Evolutionary conservation across 2,888 invertebrate species (phyloP).

Genomic region (Sympetrum striolatum): DNA sequence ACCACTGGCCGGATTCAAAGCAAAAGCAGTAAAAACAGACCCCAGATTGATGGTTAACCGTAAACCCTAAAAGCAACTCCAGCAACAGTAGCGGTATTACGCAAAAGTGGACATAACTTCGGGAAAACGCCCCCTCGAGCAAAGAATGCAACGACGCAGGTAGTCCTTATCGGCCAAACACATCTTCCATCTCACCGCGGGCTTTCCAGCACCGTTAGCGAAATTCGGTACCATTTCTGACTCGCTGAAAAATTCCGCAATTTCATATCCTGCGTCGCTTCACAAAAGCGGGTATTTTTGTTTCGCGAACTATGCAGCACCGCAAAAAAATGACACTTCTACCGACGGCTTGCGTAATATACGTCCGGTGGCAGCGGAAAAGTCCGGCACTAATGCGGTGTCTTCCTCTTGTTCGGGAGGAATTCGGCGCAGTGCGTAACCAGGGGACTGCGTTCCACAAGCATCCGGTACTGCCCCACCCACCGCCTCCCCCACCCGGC

Average conservation of each 20-base stretch:
- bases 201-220: too few species aligned
- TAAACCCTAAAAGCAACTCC: too few species aligned
- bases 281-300: background rate
- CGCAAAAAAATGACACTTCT: background rate
- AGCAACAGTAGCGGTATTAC: too few species aligned
- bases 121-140: too few species aligned
- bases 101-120: too few species aligned
- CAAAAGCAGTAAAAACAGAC: too few species aligned
- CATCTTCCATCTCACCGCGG: too few species aligned
- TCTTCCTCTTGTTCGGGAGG: background rate
- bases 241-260: background rate
- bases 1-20: too few species aligned
- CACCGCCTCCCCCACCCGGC: background rate
- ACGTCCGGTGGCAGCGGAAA: background rate
- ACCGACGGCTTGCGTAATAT: background rate
- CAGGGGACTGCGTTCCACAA: background rate
- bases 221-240: too few species aligned
- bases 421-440: background rate
- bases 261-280: background rate
- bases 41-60: too few species aligned
- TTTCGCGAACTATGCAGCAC: background rate
- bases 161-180: too few species aligned
- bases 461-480: background rate
- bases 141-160: too few species aligned
- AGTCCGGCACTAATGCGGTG: background rate